Conservation (phyloP, 2,797 vertebrate genomes). For the Etheostoma nigrum region DNA sequence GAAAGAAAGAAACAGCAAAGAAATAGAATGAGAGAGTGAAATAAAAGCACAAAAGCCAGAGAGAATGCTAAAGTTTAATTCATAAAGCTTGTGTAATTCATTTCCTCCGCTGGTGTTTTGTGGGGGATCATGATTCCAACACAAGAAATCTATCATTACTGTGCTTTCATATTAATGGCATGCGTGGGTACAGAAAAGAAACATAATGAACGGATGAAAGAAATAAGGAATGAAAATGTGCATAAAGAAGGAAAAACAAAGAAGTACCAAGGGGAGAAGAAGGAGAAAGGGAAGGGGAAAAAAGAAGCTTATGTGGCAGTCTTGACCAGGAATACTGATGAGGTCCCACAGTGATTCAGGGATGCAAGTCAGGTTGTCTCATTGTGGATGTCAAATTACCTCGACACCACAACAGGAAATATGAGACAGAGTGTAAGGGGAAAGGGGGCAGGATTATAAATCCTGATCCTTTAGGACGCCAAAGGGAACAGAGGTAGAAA, state of each 20-base stretch:
- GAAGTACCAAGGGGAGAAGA: constrained; percentile 51
- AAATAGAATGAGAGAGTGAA: constrained; percentile 5
- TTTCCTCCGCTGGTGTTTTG: constrained; percentile 17
- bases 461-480: constrained; percentile 64
- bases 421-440: constrained; percentile 54
- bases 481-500: constrained; percentile 71
- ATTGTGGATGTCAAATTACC: constrained; percentile 78
- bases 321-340: constrained; percentile 79
- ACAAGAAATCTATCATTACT: constrained; percentile 7
- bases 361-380: constrained; percentile 75
- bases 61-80: constrained; percentile 22
- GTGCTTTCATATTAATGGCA: constrained; percentile 25
- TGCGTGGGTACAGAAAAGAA: constrained; percentile 22
- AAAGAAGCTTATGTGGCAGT: constrained; percentile 67
- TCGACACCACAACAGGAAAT: constrained; percentile 71
- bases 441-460: constrained; percentile 67
- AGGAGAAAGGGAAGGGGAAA: constrained; percentile 40
- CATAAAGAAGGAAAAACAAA: constrained; percentile 59
- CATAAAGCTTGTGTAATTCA: constrained; percentile 22
- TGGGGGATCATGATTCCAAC: background rate
- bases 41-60: constrained; percentile 5
- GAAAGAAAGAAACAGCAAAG: background rate
- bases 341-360: constrained; percentile 64
- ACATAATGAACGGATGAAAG: constrained; percentile 38
- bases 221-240: constrained; percentile 42